Percentiles rank a stretch among this genome's conserved stretches.
Conservation (phyloP, 30 jellyfish, hydroid and myxozoan species). For the Turritopsis rubra region DNA sequence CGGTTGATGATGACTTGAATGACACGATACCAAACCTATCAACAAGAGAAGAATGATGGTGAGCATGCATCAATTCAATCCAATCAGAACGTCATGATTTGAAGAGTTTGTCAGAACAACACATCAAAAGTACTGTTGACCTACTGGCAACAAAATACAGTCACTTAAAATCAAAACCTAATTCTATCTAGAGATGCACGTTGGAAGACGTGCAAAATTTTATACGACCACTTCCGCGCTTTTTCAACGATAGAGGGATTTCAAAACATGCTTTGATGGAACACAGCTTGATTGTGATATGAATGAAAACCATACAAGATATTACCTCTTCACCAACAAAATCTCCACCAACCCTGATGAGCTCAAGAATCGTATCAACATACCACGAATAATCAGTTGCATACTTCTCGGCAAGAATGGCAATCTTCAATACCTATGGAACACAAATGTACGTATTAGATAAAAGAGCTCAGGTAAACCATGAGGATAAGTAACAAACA, state of each 20-base stretch:
- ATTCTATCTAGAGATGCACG: no score
- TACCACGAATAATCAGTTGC: conserved; percentile 97
- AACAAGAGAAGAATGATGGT: background rate
- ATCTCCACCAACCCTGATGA: conserved; percentile 92
- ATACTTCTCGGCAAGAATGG: conserved; percentile 90
- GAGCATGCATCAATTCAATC: background rate
- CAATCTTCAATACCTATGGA: conserved; percentile 77
- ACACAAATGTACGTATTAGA: background rate
- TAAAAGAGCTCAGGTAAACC: no score
- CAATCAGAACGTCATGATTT: background rate
- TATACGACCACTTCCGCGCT: no score
- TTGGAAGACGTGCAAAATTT: no score
- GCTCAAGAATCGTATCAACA: conserved; percentile 89
- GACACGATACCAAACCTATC: conserved; percentile 94
- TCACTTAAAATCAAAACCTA: no score
- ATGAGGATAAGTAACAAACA: no score
- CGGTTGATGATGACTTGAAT: conserved; percentile 92
- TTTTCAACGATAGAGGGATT: no score
- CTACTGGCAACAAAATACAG: no score
- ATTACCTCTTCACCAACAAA: conserved; percentile 93
- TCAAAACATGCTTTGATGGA: no score
- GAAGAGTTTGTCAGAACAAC: no score
- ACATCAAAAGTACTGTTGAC: background rate
- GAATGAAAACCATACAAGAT: background rate
- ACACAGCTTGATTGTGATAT: background rate